Conservation (phyloP, 2,797 vertebrate genomes). For the Halcyon leucocephala region DNA sequence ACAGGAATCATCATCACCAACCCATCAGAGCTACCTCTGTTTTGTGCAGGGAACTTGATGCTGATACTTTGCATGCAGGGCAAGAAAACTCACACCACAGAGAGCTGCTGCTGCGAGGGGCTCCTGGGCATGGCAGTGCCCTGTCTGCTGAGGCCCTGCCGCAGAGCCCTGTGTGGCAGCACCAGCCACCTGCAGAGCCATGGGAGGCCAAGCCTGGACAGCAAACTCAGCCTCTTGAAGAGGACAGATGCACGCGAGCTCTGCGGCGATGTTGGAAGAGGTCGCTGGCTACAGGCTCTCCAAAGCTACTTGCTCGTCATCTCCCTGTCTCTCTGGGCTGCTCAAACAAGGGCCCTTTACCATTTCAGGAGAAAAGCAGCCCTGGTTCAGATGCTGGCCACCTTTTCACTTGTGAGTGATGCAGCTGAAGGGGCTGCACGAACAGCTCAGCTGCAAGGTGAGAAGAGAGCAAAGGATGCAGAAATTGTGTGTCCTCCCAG, state of each 20-base stretch:
- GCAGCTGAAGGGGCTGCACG: not conserved
- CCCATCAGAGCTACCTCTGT: not conserved
- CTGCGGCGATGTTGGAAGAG: not conserved
- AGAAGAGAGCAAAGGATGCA: not conserved
- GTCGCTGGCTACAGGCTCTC: not conserved
- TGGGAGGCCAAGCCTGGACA: not conserved
- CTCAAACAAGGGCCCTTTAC: not conserved
- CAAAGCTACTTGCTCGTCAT: not conserved
- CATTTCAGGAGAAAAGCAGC: not conserved
- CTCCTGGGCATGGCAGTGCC: not conserved
- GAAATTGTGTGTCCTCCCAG: not conserved
- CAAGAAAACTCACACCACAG: not conserved
- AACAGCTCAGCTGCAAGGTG: not conserved
- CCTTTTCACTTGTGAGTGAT: not conserved
- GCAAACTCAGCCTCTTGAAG: not conserved
- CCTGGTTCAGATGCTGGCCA: not conserved
- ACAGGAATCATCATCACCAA: accelerated
- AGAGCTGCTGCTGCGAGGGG: not conserved
- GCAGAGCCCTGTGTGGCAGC: not conserved
- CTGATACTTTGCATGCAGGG: not conserved
- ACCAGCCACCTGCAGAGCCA: not conserved
- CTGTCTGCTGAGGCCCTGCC: accelerated
- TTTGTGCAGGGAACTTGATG: not conserved
- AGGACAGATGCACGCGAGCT: accelerated
- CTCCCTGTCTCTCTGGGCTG: not conserved